Evolutionary conservation across 2,888 invertebrate species (phyloP).

Genomic region (Stictocephala bisonia): DNA sequence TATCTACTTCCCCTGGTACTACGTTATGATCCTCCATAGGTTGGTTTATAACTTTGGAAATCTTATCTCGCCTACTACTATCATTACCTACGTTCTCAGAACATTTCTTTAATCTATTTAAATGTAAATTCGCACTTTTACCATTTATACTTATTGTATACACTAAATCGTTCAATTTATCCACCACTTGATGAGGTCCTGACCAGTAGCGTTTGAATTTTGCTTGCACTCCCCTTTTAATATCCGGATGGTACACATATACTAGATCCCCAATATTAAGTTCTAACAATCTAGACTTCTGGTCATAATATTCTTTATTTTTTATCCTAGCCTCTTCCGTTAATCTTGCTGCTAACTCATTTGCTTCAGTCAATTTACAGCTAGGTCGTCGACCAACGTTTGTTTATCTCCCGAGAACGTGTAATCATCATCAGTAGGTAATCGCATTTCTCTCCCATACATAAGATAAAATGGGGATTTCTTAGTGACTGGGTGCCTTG

Average conservation of each 20-base stretch:
- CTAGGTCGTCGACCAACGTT: background rate
- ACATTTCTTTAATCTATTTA: slow-evolving; percentile 13
- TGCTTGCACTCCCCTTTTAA: background rate
- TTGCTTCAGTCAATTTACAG: background rate
- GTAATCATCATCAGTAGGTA: background rate
- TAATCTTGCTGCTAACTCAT: background rate
- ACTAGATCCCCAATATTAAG: background rate
- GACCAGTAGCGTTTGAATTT: slow-evolving; percentile 9
- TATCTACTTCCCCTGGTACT: background rate
- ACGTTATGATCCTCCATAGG: background rate
- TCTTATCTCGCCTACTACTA: background rate
- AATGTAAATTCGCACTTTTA: background rate
- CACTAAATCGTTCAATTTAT: background rate
- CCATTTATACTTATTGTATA: background rate
- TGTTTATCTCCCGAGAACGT: background rate
- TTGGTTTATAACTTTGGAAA: background rate
- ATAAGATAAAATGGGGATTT: slow-evolving; percentile 1
- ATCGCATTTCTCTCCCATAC: background rate
- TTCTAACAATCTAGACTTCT: background rate
- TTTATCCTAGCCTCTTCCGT: background rate
- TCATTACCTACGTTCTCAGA: background rate
- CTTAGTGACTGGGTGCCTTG: background rate
- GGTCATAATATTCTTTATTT: background rate
- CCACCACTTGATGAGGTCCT: slow-evolving; percentile 21
- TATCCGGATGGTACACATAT: slow-evolving; percentile 2